Percentiles rank a stretch among this genome's conserved stretches.
Conservation (phyloP, 2,797 vertebrate genomes). For the Cossypha niveicapilla region DNA sequence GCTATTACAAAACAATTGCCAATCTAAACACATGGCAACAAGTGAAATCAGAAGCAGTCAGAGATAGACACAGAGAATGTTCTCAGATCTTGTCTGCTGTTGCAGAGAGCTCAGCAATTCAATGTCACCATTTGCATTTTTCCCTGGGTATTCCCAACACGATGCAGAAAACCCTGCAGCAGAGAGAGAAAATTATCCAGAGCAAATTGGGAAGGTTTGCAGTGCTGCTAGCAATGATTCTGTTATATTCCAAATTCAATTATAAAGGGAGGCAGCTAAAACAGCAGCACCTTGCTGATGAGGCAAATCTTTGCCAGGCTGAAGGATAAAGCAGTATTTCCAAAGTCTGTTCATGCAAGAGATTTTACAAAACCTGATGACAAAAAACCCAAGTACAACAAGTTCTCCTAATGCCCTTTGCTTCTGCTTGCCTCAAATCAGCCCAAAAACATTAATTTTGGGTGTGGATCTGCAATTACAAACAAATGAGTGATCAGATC, state of each 20-base stretch:
- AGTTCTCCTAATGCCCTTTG: not conserved
- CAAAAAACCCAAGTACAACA: not conserved
- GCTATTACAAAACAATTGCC: conserved; percentile 43
- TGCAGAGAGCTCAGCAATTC: not conserved
- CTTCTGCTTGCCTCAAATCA: not conserved
- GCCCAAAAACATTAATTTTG: not conserved
- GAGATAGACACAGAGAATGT: not conserved
- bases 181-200: not conserved
- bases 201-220: conserved; percentile 25
- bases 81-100: conserved; percentile 22
- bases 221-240: conserved; percentile 11
- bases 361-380: not conserved
- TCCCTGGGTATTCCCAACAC: conserved; percentile 23
- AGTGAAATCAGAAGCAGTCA: conserved; percentile 30
- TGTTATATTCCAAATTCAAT: conserved; percentile 32
- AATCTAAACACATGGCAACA: conserved; percentile 23
- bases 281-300: conserved; percentile 45
- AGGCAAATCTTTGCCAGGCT: not conserved
- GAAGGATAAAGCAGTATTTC: not conserved
- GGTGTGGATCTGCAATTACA: not conserved
- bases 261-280: conserved; percentile 28
- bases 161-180: conserved; percentile 26
- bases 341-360: not conserved
- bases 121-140: conserved; percentile 46
- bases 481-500: not conserved